A percentile compares a stretch with the other conserved stretches of the same genome.
Conservation (phyloP, 1,140 invertebrate species). For the Nebria ingens region DNA sequence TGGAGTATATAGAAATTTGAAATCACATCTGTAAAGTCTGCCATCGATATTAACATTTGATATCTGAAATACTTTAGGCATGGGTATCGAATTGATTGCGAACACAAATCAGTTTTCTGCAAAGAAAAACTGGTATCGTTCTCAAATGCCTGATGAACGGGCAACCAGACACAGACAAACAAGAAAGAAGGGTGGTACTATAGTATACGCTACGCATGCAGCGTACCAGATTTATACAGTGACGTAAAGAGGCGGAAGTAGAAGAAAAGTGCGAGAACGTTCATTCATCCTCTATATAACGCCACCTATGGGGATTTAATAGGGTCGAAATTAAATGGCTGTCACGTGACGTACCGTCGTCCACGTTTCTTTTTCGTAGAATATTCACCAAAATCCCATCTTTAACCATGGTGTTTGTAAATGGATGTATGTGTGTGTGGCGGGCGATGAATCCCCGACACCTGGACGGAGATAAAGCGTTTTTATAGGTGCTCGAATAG, state of each 20-base stretch:
- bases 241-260: background rate
- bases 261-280: too few species aligned
- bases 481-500: slow-evolving; percentile 6
- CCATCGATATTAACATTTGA: too few species aligned
- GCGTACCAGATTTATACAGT: background rate
- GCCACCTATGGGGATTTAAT: slow-evolving; percentile 7
- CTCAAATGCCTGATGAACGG: background rate
- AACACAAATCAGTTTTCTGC: background rate
- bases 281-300: background rate
- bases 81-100: too few species aligned
- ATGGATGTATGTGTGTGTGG: background rate
- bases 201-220: too few species aligned
- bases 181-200: background rate
- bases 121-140: background rate
- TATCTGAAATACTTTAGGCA: too few species aligned
- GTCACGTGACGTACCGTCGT: background rate
- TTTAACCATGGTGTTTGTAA: too few species aligned
- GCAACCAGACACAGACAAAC: background rate
- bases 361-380: too few species aligned
- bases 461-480: slow-evolving; percentile 7
- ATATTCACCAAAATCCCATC: too few species aligned
- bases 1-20: too few species aligned
- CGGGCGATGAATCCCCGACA: background rate
- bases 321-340: slow-evolving; percentile 7
- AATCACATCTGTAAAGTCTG: too few species aligned